Evolutionary conservation across 2,888 invertebrate genomes (phyloP).

Genomic region (Pandemis heparana): DNA sequence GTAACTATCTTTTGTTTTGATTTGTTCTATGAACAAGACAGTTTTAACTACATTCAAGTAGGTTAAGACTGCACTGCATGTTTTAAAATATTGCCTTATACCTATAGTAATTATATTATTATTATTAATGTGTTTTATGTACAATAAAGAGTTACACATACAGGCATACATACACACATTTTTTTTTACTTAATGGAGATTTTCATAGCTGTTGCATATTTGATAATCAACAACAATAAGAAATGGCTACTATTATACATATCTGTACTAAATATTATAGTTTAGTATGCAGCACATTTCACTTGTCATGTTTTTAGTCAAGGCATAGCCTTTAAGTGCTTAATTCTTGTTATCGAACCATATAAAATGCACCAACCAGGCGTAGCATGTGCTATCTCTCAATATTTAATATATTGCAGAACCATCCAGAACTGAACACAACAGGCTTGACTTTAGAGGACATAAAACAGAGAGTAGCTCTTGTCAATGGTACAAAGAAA

Average conservation of each 20-base stretch:
- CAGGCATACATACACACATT: neutral
- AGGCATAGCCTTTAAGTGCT: too few relatives aligned
- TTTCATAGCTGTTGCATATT: neutral
- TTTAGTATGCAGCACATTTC: too few relatives aligned
- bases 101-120: too few relatives aligned
- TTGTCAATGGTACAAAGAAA: conserved; percentile 82
- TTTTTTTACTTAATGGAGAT: neutral
- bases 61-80: neutral
- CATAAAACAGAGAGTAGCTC: conserved; percentile 82
- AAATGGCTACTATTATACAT: neutral
- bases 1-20: conserved; percentile 70
- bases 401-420: conserved; percentile 69
- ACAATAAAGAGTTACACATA: too few relatives aligned
- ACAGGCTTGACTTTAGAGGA: conserved; percentile 90
- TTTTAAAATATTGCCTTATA: neutral
- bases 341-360: too few relatives aligned
- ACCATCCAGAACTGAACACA: conserved; percentile 91
- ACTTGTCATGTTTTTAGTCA: too few relatives aligned
- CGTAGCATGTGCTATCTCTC: neutral
- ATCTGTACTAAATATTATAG: too few relatives aligned
- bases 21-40: neutral
- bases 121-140: too few relatives aligned
- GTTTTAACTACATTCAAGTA: neutral
- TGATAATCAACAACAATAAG: neutral
- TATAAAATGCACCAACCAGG: too few relatives aligned